Base-by-base conservation (phyloP, 2,888 invertebrate genomes). In the Eutolmus rufibarbis region DNA sequence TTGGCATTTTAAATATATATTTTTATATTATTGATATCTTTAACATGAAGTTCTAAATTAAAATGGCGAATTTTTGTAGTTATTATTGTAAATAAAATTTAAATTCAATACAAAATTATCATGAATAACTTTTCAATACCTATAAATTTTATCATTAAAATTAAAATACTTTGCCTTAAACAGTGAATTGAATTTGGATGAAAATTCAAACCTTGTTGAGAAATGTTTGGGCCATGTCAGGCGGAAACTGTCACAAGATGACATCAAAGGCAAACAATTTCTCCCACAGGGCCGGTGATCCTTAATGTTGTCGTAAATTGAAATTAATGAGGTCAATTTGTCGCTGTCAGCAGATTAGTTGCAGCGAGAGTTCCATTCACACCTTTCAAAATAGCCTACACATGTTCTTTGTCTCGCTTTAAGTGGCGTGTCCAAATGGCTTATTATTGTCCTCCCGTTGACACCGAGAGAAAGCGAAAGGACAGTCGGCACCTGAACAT, bases 281-380 rank as follows among this genome's bases (percentile, higher is more conserved):
- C 76, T 76, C n/a, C n/a, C 76, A 34, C 40, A 19, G 40, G 2
- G 19, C 23, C 57, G 12, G 23, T 57, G 57, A 66, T 76, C 34
- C 76, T 76, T 76, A 76, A 34, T 76, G 76, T 79, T 51, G 43
- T 79, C 57, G n/a, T 82, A 82, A 82, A 23, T n/a, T 82, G 34
- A 82, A 82, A 82, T 82, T 82, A 82, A 82, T 82, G 57, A 57
- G 82, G 57, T 82, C 51, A 82, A 82, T 82, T 56, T 82, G 82
- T 82, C 82, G 56, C 34, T 82, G 82, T 82, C 82, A 82, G 5
- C n/a, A 82, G 82, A 57, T 82, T 57, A 31, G 57, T 31, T 57
- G 14, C 56, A 82, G 31, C 37, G 28, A 31, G 28, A 43, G 31
- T 34, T 34, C 57, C 82, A 82, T 82, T 82, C 56, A 82, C 37